These are phyloP conservation scores for Drosophila sp. DNA, from an alignment of 1,140 invertebrate species.

Conservation along the genomic window DNA sequence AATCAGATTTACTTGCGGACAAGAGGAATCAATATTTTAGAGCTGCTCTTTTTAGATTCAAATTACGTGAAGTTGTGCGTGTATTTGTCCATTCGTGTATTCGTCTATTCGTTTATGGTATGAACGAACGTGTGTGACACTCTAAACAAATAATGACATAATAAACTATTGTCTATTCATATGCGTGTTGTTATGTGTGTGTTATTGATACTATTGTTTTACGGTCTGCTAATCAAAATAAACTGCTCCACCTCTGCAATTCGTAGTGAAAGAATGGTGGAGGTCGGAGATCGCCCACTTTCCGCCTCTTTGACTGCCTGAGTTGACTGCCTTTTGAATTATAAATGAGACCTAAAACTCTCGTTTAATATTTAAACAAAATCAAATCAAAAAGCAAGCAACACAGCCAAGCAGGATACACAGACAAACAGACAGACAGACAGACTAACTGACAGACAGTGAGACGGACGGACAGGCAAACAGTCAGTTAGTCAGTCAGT, in stretches of 20 bases:
- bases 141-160: slow-evolving; percentile 76
- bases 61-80: slow-evolving; percentile 31
- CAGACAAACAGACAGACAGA: slow-evolving; percentile 34
- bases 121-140: slow-evolving; percentile 45
- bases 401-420: slow-evolving; percentile 33
- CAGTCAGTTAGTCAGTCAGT: slow-evolving; percentile 44
- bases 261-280: slow-evolving; percentile 4
- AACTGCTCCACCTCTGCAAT: slow-evolving; percentile 41
- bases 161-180: slow-evolving; percentile 50
- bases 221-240: slow-evolving; percentile 76
- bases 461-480: slow-evolving; percentile 48
- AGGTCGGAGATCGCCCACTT: background rate
- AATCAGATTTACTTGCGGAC: slow-evolving; percentile 26
- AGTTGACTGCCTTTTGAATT: slow-evolving; percentile 53
- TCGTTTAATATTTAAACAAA: slow-evolving; percentile 81
- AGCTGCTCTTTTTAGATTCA: slow-evolving; percentile 68
- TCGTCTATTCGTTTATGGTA: background rate
- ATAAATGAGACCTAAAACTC: slow-evolving; percentile 79
- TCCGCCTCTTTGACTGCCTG: slow-evolving; percentile 15
- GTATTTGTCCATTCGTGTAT: slow-evolving; percentile 8
- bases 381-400: slow-evolving; percentile 73
- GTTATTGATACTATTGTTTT: slow-evolving; percentile 73
- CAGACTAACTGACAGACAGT: slow-evolving; percentile 31
- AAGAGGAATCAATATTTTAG: slow-evolving; percentile 49
- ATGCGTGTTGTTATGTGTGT: slow-evolving; percentile 59